A percentile compares a stretch with the other conserved stretches of the same genome.
phyloP scores from a whole-genome alignment of 1,140 invertebrate species.

The Drosophila subobscura region DNA sequence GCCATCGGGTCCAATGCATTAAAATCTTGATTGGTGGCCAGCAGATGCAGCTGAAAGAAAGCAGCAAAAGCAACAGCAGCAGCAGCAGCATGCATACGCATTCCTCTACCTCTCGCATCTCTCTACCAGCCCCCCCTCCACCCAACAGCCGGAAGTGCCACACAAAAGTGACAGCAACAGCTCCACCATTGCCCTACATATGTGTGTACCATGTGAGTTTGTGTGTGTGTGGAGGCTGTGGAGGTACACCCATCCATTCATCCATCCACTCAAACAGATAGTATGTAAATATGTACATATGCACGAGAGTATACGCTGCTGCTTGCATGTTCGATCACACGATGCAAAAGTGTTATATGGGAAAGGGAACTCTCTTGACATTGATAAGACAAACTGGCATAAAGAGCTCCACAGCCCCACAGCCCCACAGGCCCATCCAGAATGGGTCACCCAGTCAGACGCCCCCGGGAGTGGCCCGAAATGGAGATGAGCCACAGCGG shows the following conservation, averaged over 20 bases:
- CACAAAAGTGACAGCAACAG: constrained; percentile 35
- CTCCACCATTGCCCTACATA: constrained; percentile 23
- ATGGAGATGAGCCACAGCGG: no score
- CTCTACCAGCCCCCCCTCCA: no score
- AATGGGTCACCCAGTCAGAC: constrained; percentile 11
- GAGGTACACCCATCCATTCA: no score
- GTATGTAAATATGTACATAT: not conserved
- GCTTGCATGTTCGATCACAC: constrained; percentile 41
- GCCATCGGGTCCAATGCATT: constrained; percentile 56
- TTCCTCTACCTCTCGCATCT: constrained; percentile 1
- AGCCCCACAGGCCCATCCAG: constrained; percentile 3
- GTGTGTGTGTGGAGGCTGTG: no score
- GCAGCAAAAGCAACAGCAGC: constrained; percentile 18
- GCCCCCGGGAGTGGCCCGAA: no score
- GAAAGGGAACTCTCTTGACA: constrained; percentile 44
- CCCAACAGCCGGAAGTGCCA: constrained; percentile 31
- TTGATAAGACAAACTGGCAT: constrained; percentile 39
- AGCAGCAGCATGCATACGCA: constrained; percentile 10
- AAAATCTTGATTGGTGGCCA: constrained; percentile 72
- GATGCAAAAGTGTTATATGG: constrained; percentile 58
- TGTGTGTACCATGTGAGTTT: not conserved
- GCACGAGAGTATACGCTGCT: not conserved
- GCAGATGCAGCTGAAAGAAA: constrained; percentile 57
- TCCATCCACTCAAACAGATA: not conserved
- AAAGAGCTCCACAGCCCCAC: constrained; percentile 13